phyloP scores from a whole-genome alignment of 2,113 vertebrate species.

The Ptilonorhynchus violaceus region DNA sequence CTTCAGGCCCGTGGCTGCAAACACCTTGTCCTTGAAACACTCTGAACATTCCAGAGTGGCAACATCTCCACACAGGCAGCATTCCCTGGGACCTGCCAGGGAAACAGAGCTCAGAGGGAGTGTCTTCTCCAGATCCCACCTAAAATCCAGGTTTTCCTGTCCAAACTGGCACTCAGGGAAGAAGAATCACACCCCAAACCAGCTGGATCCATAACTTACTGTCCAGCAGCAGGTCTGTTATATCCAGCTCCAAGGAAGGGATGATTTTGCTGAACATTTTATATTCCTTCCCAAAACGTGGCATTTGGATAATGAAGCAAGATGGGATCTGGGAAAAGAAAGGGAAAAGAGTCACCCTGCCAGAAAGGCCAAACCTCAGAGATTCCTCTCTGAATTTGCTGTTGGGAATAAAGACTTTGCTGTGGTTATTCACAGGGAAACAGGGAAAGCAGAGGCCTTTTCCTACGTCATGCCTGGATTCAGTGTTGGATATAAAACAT shows the following conservation, averaged over 20 bases:
- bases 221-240: conserved; percentile 83
- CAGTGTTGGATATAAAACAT: background rate
- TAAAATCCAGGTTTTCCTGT: background rate
- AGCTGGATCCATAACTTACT: conserved; percentile 64
- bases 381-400: background rate
- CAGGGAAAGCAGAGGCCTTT: background rate
- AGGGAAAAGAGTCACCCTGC: background rate
- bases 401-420: background rate
- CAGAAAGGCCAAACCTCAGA: background rate
- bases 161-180: background rate
- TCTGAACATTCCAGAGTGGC: conserved; percentile 76
- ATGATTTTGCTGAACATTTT: conserved; percentile 94
- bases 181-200: background rate
- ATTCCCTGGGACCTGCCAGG: conserved; percentile 81
- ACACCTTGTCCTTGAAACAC: conserved; percentile 81
- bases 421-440: background rate
- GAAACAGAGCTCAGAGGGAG: background rate
- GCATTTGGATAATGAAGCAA: conserved; percentile 92
- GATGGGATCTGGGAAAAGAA: conserved; percentile 77
- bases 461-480: background rate
- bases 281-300: conserved; percentile 89
- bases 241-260: conserved; percentile 86
- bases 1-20: conserved; percentile 78
- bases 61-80: conserved; percentile 78
- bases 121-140: background rate